Evolutionary conservation across 2,888 invertebrate genomes (phyloP).

Genomic region (Ametastegia equiseti): DNA sequence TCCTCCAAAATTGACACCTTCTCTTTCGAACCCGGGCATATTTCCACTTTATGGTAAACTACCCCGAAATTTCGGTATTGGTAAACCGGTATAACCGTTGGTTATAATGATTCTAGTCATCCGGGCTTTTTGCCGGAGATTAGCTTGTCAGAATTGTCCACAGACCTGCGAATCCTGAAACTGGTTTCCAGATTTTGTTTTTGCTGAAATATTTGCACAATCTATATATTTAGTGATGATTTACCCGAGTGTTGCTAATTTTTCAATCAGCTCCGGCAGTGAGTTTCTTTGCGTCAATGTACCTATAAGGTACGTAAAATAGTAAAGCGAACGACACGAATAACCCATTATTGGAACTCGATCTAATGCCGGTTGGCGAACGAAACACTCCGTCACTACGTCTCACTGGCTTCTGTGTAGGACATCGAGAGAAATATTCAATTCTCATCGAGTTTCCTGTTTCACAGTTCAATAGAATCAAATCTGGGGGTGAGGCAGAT

Average conservation of each 20-base stretch:
- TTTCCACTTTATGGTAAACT: not conserved
- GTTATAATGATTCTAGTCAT: too few species aligned
- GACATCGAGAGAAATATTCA: not conserved
- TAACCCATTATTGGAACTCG: slow-evolving; percentile 16
- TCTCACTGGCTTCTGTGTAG: not conserved
- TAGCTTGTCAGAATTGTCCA: too few species aligned
- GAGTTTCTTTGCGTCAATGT: not conserved
- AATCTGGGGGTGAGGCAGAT: too few species aligned
- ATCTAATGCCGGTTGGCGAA: slow-evolving; percentile 6
- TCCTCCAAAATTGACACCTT: not conserved
- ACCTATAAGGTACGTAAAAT: not conserved
- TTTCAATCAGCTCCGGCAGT: not conserved
- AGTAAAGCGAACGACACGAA: not conserved
- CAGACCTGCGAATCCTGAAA: not conserved
- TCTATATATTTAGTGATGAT: too few species aligned
- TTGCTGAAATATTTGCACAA: too few species aligned
- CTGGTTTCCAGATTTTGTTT: too few species aligned
- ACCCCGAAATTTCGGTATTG: too few species aligned
- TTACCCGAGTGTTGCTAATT: not conserved
- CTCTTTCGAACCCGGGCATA: not conserved
- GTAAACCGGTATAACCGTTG: too few species aligned
- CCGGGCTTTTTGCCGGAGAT: too few species aligned
- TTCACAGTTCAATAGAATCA: too few species aligned
- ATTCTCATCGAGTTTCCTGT: not conserved
- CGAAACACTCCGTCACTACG: not conserved